phyloP scores from a whole-genome alignment of 2,113 vertebrate genomes.

The Sterrhoptilus dennistouni region DNA sequence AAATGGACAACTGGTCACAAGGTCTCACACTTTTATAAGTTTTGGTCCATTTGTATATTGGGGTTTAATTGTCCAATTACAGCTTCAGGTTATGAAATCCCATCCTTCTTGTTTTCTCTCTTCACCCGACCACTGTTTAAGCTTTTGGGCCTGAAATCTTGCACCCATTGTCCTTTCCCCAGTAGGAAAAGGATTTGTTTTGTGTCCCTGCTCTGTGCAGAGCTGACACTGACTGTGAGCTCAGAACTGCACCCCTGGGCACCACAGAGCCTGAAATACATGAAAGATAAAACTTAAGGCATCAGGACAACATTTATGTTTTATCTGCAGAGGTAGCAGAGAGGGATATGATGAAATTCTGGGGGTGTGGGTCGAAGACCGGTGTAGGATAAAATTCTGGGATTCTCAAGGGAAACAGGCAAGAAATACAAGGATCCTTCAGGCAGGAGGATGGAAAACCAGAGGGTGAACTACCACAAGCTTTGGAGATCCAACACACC shows the following conservation, averaged over 20 bases:
- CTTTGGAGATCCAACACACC: background rate
- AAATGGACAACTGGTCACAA: too few species aligned
- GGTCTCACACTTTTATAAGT: background rate
- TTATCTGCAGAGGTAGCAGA: background rate
- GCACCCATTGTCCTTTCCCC: background rate
- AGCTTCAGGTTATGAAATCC: background rate
- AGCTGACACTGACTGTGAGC: background rate
- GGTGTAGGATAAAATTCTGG: background rate
- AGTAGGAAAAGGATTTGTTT: background rate
- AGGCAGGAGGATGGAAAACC: background rate
- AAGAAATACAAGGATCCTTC: background rate
- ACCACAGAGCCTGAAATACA: background rate
- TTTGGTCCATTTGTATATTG: background rate
- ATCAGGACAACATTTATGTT: rapidly evolving
- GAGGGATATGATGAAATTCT: background rate
- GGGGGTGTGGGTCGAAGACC: background rate
- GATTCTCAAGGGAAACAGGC: background rate
- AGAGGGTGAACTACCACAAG: background rate
- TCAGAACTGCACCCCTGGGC: background rate
- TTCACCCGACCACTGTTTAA: background rate
- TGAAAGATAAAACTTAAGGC: background rate
- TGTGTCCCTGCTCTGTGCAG: background rate
- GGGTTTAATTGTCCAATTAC: background rate
- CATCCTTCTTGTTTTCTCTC: background rate
- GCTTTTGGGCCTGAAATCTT: background rate